Percentiles rank a stretch among this genome's conserved stretches.
phyloP scores from a whole-genome alignment of 1,140 invertebrate species.

The Calephelis nemesis region DNA sequence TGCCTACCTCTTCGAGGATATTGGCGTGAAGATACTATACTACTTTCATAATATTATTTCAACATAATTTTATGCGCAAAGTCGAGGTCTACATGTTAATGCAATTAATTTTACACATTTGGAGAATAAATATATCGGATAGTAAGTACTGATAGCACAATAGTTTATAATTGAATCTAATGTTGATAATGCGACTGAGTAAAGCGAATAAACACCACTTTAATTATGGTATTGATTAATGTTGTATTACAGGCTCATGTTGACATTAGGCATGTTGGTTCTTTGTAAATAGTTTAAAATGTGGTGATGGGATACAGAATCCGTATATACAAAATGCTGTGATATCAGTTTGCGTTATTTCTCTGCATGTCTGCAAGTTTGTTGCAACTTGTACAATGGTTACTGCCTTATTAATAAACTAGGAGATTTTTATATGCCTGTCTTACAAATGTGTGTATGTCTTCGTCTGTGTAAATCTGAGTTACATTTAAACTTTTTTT shows the following conservation, averaged over 20 bases:
- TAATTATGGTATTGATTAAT: slow-evolving; percentile 16
- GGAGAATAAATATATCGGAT: slow-evolving; percentile 2
- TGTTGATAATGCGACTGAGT: slow-evolving; percentile 56
- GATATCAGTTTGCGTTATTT: slow-evolving; percentile 71
- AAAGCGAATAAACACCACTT: slow-evolving; percentile 21
- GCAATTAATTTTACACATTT: not conserved
- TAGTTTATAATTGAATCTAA: slow-evolving; percentile 25
- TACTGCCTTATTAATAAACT: slow-evolving; percentile 9
- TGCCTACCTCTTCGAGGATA: too few relatives aligned
- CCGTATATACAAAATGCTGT: slow-evolving; percentile 66
- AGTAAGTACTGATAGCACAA: slow-evolving; percentile 7
- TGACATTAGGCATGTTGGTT: slow-evolving; percentile 38
- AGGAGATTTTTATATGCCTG: not conserved
- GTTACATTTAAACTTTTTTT: too few relatives aligned
- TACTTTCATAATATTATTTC: too few relatives aligned
- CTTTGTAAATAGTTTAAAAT: slow-evolving; percentile 60
- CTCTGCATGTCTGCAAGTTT: slow-evolving; percentile 8
- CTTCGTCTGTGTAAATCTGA: too few relatives aligned
- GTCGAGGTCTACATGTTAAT: slow-evolving; percentile 20
- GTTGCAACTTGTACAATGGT: not conserved
- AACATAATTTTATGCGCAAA: too few relatives aligned
- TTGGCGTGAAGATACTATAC: too few relatives aligned
- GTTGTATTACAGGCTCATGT: slow-evolving; percentile 21
- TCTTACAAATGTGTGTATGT: too few relatives aligned
- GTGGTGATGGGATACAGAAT: slow-evolving; percentile 8